phyloP scores from a whole-genome alignment of 2,113 vertebrate genomes.

The Vidua chalybeata region DNA sequence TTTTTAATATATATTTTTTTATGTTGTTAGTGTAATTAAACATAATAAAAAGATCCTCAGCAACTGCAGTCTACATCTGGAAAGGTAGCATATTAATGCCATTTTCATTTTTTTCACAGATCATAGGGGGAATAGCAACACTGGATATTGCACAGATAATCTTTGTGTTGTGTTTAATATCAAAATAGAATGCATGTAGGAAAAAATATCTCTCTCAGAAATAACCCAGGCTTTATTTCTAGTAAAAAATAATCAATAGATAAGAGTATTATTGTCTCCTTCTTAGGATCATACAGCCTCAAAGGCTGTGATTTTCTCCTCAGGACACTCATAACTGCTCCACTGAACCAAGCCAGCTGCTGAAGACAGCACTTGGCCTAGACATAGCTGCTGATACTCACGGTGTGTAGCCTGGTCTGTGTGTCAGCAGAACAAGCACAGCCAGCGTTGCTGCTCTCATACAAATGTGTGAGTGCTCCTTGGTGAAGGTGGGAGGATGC shows the following conservation, averaged over 20 bases:
- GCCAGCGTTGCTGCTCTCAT: not conserved
- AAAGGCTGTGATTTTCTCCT: not conserved
- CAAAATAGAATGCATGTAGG: not conserved
- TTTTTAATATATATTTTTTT: not conserved
- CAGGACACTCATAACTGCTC: not conserved
- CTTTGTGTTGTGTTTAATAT: not conserved
- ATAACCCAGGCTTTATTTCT: not conserved
- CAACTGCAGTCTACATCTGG: not conserved
- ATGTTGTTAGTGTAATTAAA: not conserved
- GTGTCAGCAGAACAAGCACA: not conserved
- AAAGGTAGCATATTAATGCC: not conserved
- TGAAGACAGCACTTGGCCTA: not conserved
- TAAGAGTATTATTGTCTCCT: not conserved
- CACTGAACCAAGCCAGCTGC: not conserved
- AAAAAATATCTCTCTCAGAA: not conserved
- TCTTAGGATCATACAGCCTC: not conserved
- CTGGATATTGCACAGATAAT: not conserved
- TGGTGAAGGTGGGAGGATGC: not conserved
- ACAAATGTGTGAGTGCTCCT: not conserved
- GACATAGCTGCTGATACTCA: not conserved
- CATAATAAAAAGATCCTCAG: not conserved
- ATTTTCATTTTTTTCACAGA: not conserved
- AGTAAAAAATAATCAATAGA: not conserved
- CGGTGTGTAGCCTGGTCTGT: fast-evolving
- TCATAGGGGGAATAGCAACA: not conserved